These are phyloP conservation scores for Monochamus alternatus DNA, from an alignment of 2,888 invertebrate species.

Conservation along the genomic window DNA sequence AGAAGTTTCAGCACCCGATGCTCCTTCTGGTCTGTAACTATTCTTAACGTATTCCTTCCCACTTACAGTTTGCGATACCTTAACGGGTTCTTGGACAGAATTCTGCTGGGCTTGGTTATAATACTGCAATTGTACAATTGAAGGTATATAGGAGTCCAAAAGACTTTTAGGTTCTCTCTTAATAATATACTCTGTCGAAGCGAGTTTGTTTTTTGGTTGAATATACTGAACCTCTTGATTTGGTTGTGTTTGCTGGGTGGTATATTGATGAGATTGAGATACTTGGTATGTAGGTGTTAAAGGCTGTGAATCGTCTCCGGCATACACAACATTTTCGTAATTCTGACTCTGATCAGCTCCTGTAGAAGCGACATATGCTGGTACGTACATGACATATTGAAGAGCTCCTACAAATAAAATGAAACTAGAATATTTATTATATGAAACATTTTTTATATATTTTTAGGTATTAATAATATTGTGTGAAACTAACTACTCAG, in stretches of 20 bases:
- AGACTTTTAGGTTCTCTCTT: conserved; percentile 70
- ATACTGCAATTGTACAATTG: conserved; percentile 62
- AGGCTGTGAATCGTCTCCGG: conserved; percentile 28
- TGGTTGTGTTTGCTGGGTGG: conserved; percentile 12
- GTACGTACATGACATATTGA: conserved; percentile 66
- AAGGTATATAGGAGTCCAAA: conserved; percentile 73
- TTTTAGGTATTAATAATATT: too few relatives aligned
- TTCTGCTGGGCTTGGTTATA: conserved; percentile 52
- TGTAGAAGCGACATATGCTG: conserved; percentile 50
- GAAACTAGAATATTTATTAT: neutral
- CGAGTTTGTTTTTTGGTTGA: conserved; percentile 18
- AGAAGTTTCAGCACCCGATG: conserved; percentile 28
- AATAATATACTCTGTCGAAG: conserved; percentile 37
- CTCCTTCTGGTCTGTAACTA: conserved; percentile 30
- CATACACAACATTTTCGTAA: conserved; percentile 54
- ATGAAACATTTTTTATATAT: too few relatives aligned
- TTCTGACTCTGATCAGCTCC: conserved; percentile 55
- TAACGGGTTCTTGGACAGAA: conserved; percentile 48
- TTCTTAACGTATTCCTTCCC: conserved; percentile 29
- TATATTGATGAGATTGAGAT: conserved; percentile 27
- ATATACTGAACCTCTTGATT: conserved; percentile 37
- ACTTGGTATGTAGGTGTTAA: conserved; percentile 19
- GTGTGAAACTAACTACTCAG: too few relatives aligned
- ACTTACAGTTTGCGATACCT: conserved; percentile 25
- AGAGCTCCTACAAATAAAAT: conserved; percentile 49